Evolutionary conservation across 2,888 invertebrate genomes (phyloP), one percentile per base, ranked within the genome.

Genomic region (Cataglyphis rosenhaueri): DNA sequence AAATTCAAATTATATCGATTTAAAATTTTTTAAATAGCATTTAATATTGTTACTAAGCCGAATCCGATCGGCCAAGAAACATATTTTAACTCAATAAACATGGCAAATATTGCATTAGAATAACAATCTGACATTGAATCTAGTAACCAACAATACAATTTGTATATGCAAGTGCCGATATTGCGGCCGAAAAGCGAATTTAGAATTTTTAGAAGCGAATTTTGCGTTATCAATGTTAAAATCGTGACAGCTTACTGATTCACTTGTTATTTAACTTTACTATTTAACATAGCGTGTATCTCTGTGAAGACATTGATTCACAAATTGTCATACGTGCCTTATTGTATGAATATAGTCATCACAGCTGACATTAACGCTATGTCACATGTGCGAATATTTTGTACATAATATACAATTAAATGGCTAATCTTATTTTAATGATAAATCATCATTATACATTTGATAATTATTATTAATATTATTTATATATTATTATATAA

Each of bases 281-380:
- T 29, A 70, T 71, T 78, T 73, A 29, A 73, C 35, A 1, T 57
- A 29, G 38, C 29, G 57, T 44, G 66, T 38, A 32, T 78, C 41
- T 68, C 44, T n/a, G 44, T 64, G 41, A 76, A 74, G 79, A 71
- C 65, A 81, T 85, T 84, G 84, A 84, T 75, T 83, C 86, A 81
- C 83, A 61, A 65, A 66, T 84, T 75, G 81, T 78, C 84, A 55
- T 82, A 83, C 57, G 86, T 89, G 89, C 85, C 88, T 88, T 88
- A 81, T 81, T 74, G 79, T 74, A 81, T 70, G 79, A 52, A 59
- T 83, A 85, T 86, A 83, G 85, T 84, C 29, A 29, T 25, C 25
- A 25, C 85, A 82, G 83, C 25, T 75, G 75, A 82, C 85, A 62
- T 78, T 73, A 78, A 48, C 52, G 75, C 74, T 83, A 71, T 41